Conservation (phyloP, 2,113 vertebrate species). For the Eretmochelys imbricata region DNA sequence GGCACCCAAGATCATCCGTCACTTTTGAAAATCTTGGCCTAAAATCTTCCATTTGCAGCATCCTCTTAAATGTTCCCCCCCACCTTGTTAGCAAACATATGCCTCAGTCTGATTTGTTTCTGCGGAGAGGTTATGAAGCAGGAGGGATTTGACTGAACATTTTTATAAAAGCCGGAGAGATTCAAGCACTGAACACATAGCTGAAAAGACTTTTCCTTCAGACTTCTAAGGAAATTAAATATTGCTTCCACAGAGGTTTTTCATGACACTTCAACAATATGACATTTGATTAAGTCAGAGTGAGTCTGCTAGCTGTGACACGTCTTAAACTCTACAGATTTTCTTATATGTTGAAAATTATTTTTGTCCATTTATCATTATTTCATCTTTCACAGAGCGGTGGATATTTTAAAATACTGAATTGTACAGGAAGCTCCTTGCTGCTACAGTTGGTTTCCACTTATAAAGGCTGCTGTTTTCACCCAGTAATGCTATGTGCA, state of each 20-base stretch:
- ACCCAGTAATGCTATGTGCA: neutral
- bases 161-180: neutral
- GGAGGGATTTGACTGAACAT: constrained; percentile 26
- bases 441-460: neutral
- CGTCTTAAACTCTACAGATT: neutral
- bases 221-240: constrained; percentile 14
- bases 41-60: neutral
- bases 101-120: neutral
- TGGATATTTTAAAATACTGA: neutral
- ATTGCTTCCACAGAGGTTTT: neutral
- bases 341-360: neutral
- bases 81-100: neutral
- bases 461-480: rapidly evolving
- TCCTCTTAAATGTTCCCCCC: neutral
- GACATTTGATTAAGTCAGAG: constrained; percentile 50
- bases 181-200: neutral
- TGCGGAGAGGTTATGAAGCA: neutral
- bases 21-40: neutral
- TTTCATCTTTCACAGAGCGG: constrained; percentile 24
- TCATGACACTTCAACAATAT: neutral
- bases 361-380: neutral
- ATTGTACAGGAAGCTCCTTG: neutral
- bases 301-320: neutral
- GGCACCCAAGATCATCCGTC: neutral
- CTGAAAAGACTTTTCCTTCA: neutral